Evolutionary conservation across 2,113 vertebrate species (phyloP), one percentile per base, ranked within the genome.

Genomic region (Fregetta grallaria): DNA sequence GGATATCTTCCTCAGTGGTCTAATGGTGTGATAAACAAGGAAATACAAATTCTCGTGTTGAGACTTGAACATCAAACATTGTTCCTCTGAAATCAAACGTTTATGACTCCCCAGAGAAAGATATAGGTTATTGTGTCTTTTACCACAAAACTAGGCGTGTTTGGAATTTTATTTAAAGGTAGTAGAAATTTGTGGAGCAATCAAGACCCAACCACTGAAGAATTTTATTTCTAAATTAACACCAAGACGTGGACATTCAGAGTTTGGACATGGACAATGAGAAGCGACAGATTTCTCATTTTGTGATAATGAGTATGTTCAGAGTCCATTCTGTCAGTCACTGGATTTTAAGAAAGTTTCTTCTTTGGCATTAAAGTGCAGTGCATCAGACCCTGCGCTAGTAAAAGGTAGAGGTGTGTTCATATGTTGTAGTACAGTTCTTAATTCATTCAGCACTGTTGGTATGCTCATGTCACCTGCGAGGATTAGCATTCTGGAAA

Each of bases 111-210:
- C 26, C 11, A 72, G 90, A 83, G 84, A 81, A 92, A 19, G 61
- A 59, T 74, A 59, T 2, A 76, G 58, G 47, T 83, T 91, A 52
- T 58, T 80, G 53, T 94, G 45, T 83, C 67, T 80, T 92, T 50
- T 77, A 36, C 21, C 53, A 67, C 42, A 63, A 86, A 90, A 40
- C 26, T 34, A 40, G 25, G 30, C 0, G 3, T 92, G 80, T 90
- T 90, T 76, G 50, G 88, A 95, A 88, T 96, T 84, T 80, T 90
- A 78, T 55, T 90, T 80, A 59, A 86, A 77, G 50, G 23, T 42
- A 42, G 29, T 62, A 58, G 77, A 75, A 65, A 44, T 62, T 44
- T 76, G 38, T 82, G 20, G 18, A 50, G 53, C 27, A 59, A 14
- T 68, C 36, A 58, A 88, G 38, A 56, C 34, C 11, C 11, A 42